Evolutionary conservation across 2,113 vertebrate species (phyloP), one percentile per base, ranked within the genome.

Genomic region (Montifringilla adamsi): DNA sequence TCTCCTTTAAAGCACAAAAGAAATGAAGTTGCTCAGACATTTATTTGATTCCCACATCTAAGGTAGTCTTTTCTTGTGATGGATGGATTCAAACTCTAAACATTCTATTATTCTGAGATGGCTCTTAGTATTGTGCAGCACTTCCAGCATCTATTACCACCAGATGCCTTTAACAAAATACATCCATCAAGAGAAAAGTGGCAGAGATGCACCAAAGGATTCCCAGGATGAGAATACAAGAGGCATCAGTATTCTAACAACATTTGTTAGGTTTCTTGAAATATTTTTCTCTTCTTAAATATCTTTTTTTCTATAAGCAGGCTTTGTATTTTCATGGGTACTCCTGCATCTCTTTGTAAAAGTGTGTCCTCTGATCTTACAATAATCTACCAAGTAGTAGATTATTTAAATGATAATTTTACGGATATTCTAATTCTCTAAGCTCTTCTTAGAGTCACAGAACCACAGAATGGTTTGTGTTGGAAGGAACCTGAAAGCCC

Each of bases 151-250:
- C 90, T 62, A 92, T 96, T 94, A 94, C 80, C 88, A 74, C 55
- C 58, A 58, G 31, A 67, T 68, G 81, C 88, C 88, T 93, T 94
- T 70, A 96, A 96, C 79, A 93, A 94, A 94, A 83, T 24, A 44
- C 64, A 96, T 93, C 84, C 9, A 21, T 97, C 95, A 91, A 75
- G 59, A 41, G 85, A 87, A 84, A 93, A 77, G 58, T 67, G 93
- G 53, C 86, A 94, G 58, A 87, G n/a, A 70, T 91, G 77, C 87
- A 83, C 68, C n/a, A 87, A 90, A 90, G 66, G 78, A 91, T 68
- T 90, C 86, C 77, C 82, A 87, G 55, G 50, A 18, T 75, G 44
- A 93, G 44, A 13, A 31, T 41, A 44, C 0, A 0, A 82, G 37
- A 79, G 24, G 47, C 26, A 68, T 84, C 90, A 69, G 47, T 87